Evolutionary conservation across 2,113 vertebrate genomes (phyloP).

Genomic region (Sinosuthora webbiana): DNA sequence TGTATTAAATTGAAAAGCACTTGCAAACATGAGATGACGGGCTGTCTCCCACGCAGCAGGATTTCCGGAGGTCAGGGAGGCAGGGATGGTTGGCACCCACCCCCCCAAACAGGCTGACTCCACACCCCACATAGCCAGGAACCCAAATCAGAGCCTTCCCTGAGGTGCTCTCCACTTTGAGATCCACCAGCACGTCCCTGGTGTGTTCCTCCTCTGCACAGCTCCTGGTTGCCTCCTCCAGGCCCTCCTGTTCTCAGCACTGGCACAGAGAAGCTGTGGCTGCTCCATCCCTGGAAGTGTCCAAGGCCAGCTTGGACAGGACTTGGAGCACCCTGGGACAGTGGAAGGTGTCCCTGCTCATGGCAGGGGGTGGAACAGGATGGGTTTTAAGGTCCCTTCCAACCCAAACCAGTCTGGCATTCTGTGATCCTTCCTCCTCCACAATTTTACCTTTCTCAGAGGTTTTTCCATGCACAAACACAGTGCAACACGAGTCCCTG

Average conservation of each 20-base stretch:
- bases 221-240: neutral
- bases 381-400: neutral
- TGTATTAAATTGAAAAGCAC: slow-evolving; percentile 71
- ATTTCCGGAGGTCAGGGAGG: neutral
- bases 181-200: rapidly evolving
- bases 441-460: rapidly evolving
- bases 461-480: neutral
- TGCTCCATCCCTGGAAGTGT: neutral
- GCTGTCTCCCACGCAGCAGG: neutral
- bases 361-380: neutral
- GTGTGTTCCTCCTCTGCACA: neutral
- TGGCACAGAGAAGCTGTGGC: neutral
- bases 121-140: neutral
- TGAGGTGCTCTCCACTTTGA: rapidly evolving
- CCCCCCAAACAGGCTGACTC: neutral
- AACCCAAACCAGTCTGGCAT: neutral
- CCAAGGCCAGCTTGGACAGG: rapidly evolving
- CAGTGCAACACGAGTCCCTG: rapidly evolving
- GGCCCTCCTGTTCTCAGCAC: neutral
- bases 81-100: neutral
- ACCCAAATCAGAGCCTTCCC: rapidly evolving
- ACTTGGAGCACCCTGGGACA: neutral
- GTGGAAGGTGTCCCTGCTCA: neutral
- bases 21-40: slow-evolving; percentile 56
- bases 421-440: neutral